Percentiles rank a stretch among this genome's conserved stretches.
Conservation (phyloP, 2,113 vertebrate species). For the Thunnus thynnus region DNA sequence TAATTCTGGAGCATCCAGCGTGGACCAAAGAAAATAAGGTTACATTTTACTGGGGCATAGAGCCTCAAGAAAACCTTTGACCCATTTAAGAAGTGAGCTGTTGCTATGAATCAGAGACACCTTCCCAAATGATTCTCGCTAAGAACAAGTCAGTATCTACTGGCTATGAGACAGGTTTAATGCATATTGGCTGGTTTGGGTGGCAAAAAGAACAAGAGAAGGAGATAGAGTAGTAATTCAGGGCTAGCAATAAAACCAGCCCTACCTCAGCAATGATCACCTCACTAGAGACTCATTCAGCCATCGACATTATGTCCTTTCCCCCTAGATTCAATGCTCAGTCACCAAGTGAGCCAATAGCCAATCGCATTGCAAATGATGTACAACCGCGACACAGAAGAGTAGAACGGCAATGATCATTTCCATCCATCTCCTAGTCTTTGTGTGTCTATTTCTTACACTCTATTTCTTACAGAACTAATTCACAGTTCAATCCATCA, state of each 20-base stretch:
- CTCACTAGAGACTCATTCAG: constrained; percentile 32
- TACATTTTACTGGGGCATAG: background rate
- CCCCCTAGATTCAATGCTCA: constrained; percentile 23
- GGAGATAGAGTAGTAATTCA: constrained; percentile 22
- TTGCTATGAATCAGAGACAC: background rate
- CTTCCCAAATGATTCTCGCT: constrained; percentile 12
- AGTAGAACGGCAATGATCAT: background rate
- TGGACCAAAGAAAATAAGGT: background rate
- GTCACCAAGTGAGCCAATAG: background rate
- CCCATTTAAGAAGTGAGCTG: background rate
- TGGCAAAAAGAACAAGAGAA: background rate
- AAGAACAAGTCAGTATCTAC: background rate
- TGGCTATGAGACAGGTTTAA: constrained; percentile 10
- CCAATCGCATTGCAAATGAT: background rate
- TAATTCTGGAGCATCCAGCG: background rate
- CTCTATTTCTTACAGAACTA: too few relatives aligned
- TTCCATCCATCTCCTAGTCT: constrained; percentile 17
- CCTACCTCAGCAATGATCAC: constrained; percentile 22
- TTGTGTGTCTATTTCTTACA: background rate
- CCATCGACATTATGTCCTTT: constrained; percentile 35
- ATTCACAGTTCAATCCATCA: too few relatives aligned
- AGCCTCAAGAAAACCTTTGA: constrained; percentile 1
- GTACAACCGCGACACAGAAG: background rate
- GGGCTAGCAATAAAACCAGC: constrained; percentile 24
- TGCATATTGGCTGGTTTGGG: background rate